Evolutionary conservation across 2,113 vertebrate species (phyloP).

Genomic region (Pyrgilauda ruficollis): DNA sequence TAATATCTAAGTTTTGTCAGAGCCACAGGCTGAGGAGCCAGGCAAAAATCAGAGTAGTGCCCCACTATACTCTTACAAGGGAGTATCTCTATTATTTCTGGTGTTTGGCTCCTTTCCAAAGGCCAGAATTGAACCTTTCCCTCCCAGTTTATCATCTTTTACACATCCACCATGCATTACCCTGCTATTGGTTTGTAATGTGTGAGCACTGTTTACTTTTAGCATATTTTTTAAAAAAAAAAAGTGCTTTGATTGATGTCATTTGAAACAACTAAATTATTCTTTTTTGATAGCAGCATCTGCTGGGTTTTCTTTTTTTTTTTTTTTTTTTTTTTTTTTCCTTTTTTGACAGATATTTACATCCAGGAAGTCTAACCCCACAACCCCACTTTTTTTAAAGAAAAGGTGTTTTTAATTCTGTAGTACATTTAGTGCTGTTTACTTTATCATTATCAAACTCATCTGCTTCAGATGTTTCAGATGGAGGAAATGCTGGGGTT

Average conservation of each 20-base stretch:
- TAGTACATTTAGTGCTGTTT: background rate
- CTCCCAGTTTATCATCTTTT: background rate
- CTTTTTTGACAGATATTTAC: background rate
- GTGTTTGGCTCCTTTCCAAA: background rate
- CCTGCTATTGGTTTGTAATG: background rate
- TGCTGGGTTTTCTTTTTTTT: background rate
- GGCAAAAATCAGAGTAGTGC: background rate
- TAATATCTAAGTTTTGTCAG: background rate
- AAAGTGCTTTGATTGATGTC: background rate
- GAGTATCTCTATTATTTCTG: background rate
- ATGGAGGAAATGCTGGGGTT: background rate
- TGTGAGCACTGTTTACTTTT: background rate
- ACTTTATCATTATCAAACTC: background rate
- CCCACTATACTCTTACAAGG: fast-evolving
- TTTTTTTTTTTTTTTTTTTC: fast-evolving
- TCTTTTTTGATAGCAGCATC: background rate
- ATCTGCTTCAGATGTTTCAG: background rate
- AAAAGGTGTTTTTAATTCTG: background rate
- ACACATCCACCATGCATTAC: background rate
- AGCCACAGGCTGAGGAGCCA: background rate
- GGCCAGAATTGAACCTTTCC: background rate
- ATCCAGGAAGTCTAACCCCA: background rate
- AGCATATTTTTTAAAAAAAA: background rate
- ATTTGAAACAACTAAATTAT: background rate
- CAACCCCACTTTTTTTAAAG: background rate